Evolutionary conservation across 2,888 invertebrate genomes (phyloP).

Genomic region (Melinopterus prodromus): DNA sequence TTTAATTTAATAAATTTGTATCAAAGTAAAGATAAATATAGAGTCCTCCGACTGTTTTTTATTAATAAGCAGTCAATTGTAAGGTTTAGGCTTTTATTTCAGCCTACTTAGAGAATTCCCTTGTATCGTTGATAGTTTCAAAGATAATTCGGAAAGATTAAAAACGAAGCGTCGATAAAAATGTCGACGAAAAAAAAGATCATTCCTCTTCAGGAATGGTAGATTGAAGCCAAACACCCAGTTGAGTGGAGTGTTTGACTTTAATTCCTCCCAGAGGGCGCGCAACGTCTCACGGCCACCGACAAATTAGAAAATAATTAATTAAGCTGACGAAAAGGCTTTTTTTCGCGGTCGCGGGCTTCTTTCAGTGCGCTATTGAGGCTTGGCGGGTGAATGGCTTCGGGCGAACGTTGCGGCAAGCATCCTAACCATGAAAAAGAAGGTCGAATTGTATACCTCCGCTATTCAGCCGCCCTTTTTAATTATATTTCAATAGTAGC

Average conservation of each 20-base stretch:
- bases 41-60: too few species aligned
- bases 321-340: not conserved
- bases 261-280: not conserved
- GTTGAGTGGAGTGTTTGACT: not conserved
- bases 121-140: too few species aligned
- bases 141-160: too few species aligned
- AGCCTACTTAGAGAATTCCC: too few species aligned
- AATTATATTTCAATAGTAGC: not conserved
- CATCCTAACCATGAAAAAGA: not conserved
- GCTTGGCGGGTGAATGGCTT: not conserved
- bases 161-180: not conserved
- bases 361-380: not conserved
- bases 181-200: not conserved
- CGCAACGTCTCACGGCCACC: not conserved
- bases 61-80: too few species aligned
- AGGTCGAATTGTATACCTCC: not conserved
- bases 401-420: not conserved
- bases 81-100: too few species aligned
- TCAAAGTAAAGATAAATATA: too few species aligned
- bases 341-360: not conserved
- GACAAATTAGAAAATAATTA: constrained; percentile 4
- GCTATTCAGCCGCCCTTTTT: not conserved
- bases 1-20: too few species aligned
- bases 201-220: not conserved
- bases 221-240: not conserved